Conservation (phyloP, 2,888 invertebrate species). For the Sinohyriopsis cumingii region DNA sequence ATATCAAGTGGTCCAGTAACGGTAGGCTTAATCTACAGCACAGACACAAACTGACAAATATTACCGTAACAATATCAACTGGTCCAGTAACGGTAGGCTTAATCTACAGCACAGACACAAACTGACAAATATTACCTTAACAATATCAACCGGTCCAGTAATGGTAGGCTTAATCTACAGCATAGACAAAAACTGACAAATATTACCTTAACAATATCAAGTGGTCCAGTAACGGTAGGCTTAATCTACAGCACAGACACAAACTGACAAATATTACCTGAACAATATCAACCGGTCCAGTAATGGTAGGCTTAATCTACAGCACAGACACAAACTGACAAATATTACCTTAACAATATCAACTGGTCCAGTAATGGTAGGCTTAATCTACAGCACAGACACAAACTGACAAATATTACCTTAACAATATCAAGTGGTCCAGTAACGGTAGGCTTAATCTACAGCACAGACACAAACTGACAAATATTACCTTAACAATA, state of each 20-base stretch:
- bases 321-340: neutral
- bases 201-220: constrained; percentile 80
- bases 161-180: too few species aligned
- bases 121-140: constrained; percentile 76
- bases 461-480: neutral
- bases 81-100: too few species aligned
- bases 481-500: constrained; percentile 78
- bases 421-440: constrained; percentile 83
- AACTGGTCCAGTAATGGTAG: too few species aligned
- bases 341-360: constrained; percentile 79
- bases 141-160: constrained; percentile 79
- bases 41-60: constrained; percentile 7
- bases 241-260: neutral
- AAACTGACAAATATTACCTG: constrained; percentile 73
- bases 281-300: constrained; percentile 80
- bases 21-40: too few species aligned
- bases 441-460: too few species aligned
- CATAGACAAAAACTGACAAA: neutral
- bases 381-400: neutral
- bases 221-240: too few species aligned
- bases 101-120: neutral
- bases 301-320: too few species aligned
- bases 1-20: too few species aligned
- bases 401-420: constrained; percentile 60
- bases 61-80: constrained; percentile 80